Base-by-base conservation (phyloP, 2,888 invertebrate species). In the Drosophila cognata region DNA sequence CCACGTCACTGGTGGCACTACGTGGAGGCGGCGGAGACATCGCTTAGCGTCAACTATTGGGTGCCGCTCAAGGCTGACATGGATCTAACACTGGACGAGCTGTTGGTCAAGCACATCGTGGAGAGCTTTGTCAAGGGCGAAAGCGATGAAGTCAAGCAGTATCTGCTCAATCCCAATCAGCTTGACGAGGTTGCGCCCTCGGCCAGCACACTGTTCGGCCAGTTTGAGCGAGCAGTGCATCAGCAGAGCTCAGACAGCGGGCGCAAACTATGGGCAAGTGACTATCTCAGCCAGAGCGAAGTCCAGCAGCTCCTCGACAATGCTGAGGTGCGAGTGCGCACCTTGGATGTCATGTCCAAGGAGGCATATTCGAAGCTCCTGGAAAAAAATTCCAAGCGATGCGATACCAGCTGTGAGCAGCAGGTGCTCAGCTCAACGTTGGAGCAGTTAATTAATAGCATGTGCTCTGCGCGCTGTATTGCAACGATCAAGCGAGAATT, bases 1-100 rank as follows among this genome's bases (percentile, higher is more conserved):
- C 99, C 99, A 0, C 95, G 95, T 72, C 96, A 97, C 72, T 99
- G 99, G 99, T 99, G 99, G 99, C 99, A 99, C 94, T 98, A 97
- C 94, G 99, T 99, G 1, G 97, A 98, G 93, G 98, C 98, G 91
- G 93, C 95, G 38, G 96, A 97, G 94, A 94, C 94, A 5, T 92
- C 95, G 56, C 94, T 96, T 38, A 94, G 95, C 62, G 93, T 96
- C 8, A 96, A 96, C 89, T 94, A 94, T 46, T 96, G 96, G 96
- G 92, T 99, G 77, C 96, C 97, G 53, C 93, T 96, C 93, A 82
- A 89, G 43, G 61, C 61, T 13, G 94, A 94, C 74, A 31, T 81
- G 11, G 92, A 92, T 36, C 79, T 89, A 18, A 91, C 90, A 50
- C 76, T 93, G 8, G 90, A 91, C 55, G 97, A 97, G 93, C 95